These are phyloP conservation scores for Stratiolaelaps scimitus DNA, from an alignment of 1,140 invertebrate species.

Conservation along the genomic window DNA sequence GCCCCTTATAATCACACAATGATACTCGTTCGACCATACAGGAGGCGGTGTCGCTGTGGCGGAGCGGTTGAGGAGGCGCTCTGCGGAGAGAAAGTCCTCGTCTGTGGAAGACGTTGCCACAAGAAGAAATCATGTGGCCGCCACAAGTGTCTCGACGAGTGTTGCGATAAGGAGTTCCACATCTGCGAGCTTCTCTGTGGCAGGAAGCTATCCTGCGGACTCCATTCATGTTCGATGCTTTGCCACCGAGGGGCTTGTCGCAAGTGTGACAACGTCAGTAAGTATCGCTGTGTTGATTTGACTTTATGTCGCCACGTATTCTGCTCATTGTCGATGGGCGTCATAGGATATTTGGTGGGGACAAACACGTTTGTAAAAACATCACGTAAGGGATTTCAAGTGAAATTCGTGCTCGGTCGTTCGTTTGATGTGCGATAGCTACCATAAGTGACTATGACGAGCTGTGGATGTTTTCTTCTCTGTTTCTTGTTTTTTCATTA, in stretches of 20 bases:
- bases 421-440: no score
- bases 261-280: conserved; percentile 64
- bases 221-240: conserved; percentile 69
- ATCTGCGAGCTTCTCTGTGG: conserved; percentile 68
- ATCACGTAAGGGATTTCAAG: no score
- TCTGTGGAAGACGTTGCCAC: conserved; percentile 74
- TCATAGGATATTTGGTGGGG: not conserved
- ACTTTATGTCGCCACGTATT: not conserved
- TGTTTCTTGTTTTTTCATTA: no score
- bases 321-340: no score
- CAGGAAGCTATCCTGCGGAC: conserved; percentile 54
- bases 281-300: no score
- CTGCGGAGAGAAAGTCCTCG: conserved; percentile 59
- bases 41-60: conserved; percentile 60
- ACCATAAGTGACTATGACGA: no score
- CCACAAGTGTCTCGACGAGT: conserved; percentile 72
- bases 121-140: conserved; percentile 72
- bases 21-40: not conserved
- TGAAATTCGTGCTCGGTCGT: no score
- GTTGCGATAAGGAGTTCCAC: conserved; percentile 75
- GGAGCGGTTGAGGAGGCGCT: conserved; percentile 64
- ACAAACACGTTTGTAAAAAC: conserved; percentile 3
- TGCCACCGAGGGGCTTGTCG: conserved; percentile 80
- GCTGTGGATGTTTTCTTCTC: no score
- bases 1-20: no score